Percentiles rank a stretch among this genome's conserved stretches.
Evolutionary conservation across 2,888 invertebrate species (phyloP).

Genomic region (Dolomedes plantarius): DNA sequence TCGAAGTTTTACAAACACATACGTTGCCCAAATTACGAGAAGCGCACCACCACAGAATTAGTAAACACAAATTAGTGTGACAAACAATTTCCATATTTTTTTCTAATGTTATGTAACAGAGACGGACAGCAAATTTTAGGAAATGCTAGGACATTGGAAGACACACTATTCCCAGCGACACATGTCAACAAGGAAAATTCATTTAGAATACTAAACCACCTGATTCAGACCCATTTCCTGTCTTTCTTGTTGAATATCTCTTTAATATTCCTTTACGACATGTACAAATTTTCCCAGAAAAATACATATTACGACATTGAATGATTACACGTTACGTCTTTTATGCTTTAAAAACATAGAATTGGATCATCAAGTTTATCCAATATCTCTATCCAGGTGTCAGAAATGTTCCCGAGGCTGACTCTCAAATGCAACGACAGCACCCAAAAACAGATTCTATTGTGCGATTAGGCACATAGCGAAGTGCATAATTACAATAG

Average conservation of each 20-base stretch:
- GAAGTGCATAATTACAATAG: conserved; percentile 18
- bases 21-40: too few relatives aligned
- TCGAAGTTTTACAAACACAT: too few relatives aligned
- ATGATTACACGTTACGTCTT: not conserved
- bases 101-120: too few relatives aligned
- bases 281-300: not conserved
- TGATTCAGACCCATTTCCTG: not conserved
- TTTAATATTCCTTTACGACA: not conserved
- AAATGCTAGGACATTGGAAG: too few relatives aligned
- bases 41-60: too few relatives aligned
- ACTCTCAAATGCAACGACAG: not conserved
- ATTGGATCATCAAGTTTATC: not conserved
- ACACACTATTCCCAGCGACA: too few relatives aligned
- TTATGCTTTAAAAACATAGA: not conserved
- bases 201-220: not conserved
- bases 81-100: too few relatives aligned
- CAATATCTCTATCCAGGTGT: conserved; percentile 16
- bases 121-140: too few relatives aligned
- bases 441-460: not conserved
- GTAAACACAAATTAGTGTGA: too few relatives aligned
- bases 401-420: not conserved
- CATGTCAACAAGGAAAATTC: too few relatives aligned
- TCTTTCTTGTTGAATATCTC: not conserved
- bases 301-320: conserved; percentile 1
- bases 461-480: conserved; percentile 2